Evolutionary conservation across 2,888 invertebrate genomes (phyloP).

Genomic region (Cataglyphis altisquamis): DNA sequence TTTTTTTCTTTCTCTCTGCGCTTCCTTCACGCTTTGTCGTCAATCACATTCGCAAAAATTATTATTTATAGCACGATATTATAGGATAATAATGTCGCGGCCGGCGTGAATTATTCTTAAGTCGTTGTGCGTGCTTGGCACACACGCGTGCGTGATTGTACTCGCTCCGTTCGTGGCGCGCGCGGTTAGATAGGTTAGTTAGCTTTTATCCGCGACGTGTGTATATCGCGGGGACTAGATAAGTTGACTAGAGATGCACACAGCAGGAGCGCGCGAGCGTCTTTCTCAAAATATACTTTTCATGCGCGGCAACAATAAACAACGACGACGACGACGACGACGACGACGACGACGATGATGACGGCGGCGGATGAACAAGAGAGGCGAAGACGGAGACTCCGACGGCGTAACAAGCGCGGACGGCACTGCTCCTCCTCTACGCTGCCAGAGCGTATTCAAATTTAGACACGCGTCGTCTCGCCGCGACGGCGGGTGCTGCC

Average conservation of each 20-base stretch:
- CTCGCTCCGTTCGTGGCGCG: constrained; percentile 25
- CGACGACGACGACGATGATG: constrained; percentile 36
- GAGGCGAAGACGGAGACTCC: constrained; percentile 50
- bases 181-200: constrained; percentile 71
- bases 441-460: constrained; percentile 74
- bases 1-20: constrained; percentile 19
- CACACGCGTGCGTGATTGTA: constrained; percentile 51
- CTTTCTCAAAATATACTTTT: constrained; percentile 78
- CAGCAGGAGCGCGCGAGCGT: constrained; percentile 65
- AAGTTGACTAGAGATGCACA: constrained; percentile 81
- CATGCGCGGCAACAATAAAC: constrained; percentile 65
- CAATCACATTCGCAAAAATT: constrained; percentile 44
- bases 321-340: constrained; percentile 1
- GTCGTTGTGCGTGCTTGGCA: constrained; percentile 34
- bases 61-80: constrained; percentile 55
- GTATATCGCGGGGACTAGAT: constrained; percentile 76
- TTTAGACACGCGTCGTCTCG: constrained; percentile 76
- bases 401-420: constrained; percentile 65
- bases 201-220: constrained; percentile 67
- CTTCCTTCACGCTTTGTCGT: constrained; percentile 39
- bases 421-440: constrained; percentile 60
- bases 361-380: constrained; percentile 8
- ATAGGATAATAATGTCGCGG: constrained; percentile 30
- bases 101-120: constrained; percentile 59
- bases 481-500: constrained; percentile 49